Percentiles rank a stretch among this genome's conserved stretches.
Evolutionary conservation across 1,140 invertebrate species (phyloP).

Genomic region (Macrotrachela quadricornifera): DNA sequence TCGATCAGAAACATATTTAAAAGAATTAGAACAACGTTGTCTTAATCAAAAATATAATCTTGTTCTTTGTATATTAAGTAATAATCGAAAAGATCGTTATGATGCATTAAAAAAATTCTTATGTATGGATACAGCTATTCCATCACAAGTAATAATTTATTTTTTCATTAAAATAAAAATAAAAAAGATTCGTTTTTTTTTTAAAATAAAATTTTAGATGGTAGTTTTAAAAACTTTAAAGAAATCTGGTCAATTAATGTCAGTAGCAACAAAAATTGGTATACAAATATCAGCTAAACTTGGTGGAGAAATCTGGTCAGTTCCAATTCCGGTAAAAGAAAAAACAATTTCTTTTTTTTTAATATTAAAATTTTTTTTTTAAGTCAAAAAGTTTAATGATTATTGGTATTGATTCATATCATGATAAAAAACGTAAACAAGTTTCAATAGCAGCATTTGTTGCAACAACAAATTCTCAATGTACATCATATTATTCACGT

Average conservation of each 20-base stretch:
- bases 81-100: slow-evolving; percentile 45
- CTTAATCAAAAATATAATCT: slow-evolving; percentile 19
- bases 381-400: slow-evolving; percentile 32
- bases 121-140: slow-evolving; percentile 47
- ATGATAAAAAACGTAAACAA: slow-evolving; percentile 36
- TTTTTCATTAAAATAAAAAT: too few species aligned
- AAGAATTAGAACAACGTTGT: slow-evolving; percentile 18
- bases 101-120: slow-evolving; percentile 65
- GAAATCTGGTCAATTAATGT: slow-evolving; percentile 13
- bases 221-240: slow-evolving; percentile 21
- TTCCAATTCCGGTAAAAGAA: slow-evolving; percentile 43
- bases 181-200: too few species aligned
- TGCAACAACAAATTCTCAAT: slow-evolving; percentile 32
- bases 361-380: not conserved
- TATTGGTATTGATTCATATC: slow-evolving; percentile 69
- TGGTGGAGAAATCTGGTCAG: slow-evolving; percentile 66
- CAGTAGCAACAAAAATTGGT: slow-evolving; percentile 62
- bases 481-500: slow-evolving; percentile 52
- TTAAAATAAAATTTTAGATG: slow-evolving; percentile 17
- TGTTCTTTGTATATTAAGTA: slow-evolving; percentile 12
- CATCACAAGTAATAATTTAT: slow-evolving; percentile 35
- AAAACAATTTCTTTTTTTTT: not conserved
- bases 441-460: slow-evolving; percentile 39
- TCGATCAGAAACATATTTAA: slow-evolving; percentile 22
- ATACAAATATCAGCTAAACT: slow-evolving; percentile 91